Evolutionary conservation across 2,888 invertebrate genomes (phyloP), one percentile per base, ranked within the genome.

Genomic region (Kryphioiulus occultus): DNA sequence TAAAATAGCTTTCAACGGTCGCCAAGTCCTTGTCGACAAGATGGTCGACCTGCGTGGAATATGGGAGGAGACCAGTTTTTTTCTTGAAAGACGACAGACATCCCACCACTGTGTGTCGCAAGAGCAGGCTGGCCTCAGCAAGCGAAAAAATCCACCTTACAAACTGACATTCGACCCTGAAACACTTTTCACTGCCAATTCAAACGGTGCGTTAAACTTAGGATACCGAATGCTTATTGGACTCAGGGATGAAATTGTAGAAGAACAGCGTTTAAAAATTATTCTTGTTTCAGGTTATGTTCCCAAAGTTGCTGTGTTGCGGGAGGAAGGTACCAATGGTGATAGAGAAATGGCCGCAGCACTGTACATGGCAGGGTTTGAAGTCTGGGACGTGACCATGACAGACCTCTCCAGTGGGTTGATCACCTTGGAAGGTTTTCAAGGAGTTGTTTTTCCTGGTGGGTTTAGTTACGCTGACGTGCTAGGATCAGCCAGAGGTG

Each of bases 401-500:
- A 96, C 97, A 90, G 98, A 98, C 93, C 93, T 98, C 88, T 93
- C 96, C 83, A 93, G 93, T 89, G 94, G 94, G 53, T 94, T 93
- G 90, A 94, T 96, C 1, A 95, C 94, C 1, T 92, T 98, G 53
- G 95, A 97, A 89, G 93, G 94, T 32, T 99, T 98, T 93, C 94
- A 95, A 89, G 99, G 99, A 0, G 91, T 99, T 19, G 95, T 98
- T 85, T 99, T 99, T 92, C 99, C 99, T 0, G 99, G 98, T 84
- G 99, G 99, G n/a, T 99, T 99, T 92, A 99, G 98, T 92, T 99
- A 98, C 92, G 99, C 98, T 83, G 98, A 98, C 95, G 99, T 99
- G 0, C 93, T 99, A 86, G 99, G 99, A 7, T 98, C 99, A 0
- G 99, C 98, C 0, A 99, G 98, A 93, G 88, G 88, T 88, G 26